phyloP scores from a whole-genome alignment of 2,113 vertebrate species.

The Peromyscus leucopus region DNA sequence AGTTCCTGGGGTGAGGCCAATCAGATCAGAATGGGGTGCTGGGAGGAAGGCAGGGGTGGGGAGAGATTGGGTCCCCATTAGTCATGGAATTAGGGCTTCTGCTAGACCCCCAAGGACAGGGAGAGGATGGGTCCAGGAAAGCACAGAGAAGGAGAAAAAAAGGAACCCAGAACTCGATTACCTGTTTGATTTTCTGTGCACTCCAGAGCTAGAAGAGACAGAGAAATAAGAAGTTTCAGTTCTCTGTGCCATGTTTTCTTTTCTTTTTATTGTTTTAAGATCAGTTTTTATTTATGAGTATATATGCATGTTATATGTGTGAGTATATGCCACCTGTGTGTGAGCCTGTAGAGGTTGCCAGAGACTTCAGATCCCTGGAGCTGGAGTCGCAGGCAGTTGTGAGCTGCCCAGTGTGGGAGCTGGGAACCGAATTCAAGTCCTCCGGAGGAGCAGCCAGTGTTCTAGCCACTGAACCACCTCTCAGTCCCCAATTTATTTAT shows the following conservation, averaged over 20 bases:
- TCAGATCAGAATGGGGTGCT: background rate
- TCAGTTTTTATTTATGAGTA: background rate
- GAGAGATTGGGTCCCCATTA: too few relatives aligned
- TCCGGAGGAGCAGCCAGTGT: background rate
- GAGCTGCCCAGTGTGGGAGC: background rate
- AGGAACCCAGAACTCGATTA: slow-evolving; percentile 69
- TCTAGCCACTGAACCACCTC: background rate
- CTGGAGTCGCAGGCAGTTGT: background rate
- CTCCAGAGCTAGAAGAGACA: slow-evolving; percentile 91
- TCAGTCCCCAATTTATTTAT: background rate
- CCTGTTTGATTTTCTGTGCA: slow-evolving; percentile 97
- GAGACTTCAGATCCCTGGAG: background rate
- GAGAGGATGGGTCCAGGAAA: background rate
- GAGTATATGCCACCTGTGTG: background rate
- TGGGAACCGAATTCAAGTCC: background rate
- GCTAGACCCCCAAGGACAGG: background rate
- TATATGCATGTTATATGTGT: background rate
- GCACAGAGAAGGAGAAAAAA: background rate
- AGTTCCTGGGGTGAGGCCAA: background rate
- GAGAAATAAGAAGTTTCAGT: background rate
- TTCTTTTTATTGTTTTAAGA: background rate
- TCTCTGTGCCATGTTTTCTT: background rate
- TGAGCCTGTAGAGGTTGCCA: background rate
- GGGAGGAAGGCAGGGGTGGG: background rate
- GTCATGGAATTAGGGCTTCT: background rate